These are phyloP conservation scores for Gadopsis marmoratus DNA, from an alignment of 2,797 vertebrate genomes.

Conservation along the genomic window DNA sequence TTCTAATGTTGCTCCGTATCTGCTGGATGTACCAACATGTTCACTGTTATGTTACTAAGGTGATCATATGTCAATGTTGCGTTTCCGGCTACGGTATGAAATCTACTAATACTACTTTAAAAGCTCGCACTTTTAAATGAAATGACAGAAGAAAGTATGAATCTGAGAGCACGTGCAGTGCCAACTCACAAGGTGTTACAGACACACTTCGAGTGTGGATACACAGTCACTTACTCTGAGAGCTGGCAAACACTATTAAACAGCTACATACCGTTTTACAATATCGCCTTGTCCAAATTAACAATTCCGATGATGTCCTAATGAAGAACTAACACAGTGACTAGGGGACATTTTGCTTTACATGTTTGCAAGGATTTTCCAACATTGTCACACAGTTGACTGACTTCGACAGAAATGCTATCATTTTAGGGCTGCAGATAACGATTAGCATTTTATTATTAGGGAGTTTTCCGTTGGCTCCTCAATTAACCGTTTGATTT, in stretches of 20 bases:
- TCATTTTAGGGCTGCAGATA: not conserved
- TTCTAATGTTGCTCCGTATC: slow-evolving; percentile 12
- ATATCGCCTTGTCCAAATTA: not conserved
- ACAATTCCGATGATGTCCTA: not conserved
- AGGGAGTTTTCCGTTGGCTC: not conserved
- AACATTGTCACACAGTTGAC: not conserved
- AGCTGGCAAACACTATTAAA: slow-evolving; percentile 34
- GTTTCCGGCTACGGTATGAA: slow-evolving; percentile 2
- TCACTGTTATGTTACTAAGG: not conserved
- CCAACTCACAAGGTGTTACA: not conserved
- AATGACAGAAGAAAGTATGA: not conserved
- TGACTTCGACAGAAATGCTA: not conserved
- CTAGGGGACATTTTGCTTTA: not conserved
- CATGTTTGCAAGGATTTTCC: not conserved
- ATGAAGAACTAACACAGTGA: not conserved
- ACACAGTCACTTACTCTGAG: not conserved
- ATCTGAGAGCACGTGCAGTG: not conserved
- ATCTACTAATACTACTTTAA: not conserved
- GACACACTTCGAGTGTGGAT: not conserved
- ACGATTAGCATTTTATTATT: not conserved
- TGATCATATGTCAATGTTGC: slow-evolving; percentile 33
- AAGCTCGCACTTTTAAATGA: not conserved
- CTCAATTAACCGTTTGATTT: not conserved
- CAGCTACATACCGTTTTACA: not conserved
- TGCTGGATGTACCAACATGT: slow-evolving; percentile 15